These are phyloP conservation scores for Schlechtendalia chinensis DNA, from an alignment of 1,140 invertebrate species.

Conservation along the genomic window DNA sequence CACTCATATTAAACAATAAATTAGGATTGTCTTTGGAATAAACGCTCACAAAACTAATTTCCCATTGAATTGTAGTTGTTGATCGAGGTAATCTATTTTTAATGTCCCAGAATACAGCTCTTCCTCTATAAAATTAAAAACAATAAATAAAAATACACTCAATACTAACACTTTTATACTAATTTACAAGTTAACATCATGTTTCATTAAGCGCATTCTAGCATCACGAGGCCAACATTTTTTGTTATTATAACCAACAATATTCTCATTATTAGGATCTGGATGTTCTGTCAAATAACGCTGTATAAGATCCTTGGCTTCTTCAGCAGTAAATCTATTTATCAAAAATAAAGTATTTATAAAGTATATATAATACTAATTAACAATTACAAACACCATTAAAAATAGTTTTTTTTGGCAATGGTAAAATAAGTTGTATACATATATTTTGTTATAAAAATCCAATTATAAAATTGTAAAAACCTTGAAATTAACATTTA, in stretches of 20 bases:
- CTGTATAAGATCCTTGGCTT: constrained; percentile 96
- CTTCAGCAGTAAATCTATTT: constrained; percentile 87
- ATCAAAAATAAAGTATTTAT: too few relatives aligned
- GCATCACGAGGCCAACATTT: constrained; percentile 99
- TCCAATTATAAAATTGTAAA: too few relatives aligned
- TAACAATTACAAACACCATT: too few relatives aligned
- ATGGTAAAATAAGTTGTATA: too few relatives aligned
- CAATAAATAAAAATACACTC: neutral
- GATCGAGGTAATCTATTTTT: constrained; percentile 97
- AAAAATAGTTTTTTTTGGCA: too few relatives aligned
- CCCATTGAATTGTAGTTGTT: constrained; percentile 98
- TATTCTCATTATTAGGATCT: constrained; percentile 99
- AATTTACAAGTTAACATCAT: constrained; percentile 94
- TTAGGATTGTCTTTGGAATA: constrained; percentile 99
- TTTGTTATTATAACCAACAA: constrained; percentile 99
- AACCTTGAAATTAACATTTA: too few relatives aligned
- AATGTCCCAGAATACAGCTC: constrained; percentile 99
- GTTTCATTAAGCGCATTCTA: constrained; percentile 98
- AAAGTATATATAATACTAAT: too few relatives aligned
- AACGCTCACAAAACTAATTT: constrained; percentile 97
- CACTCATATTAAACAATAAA: constrained; percentile 98
- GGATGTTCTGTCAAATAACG: constrained; percentile 98
- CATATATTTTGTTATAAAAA: too few relatives aligned
- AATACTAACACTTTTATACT: neutral
- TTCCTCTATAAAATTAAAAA: constrained; percentile 65